Conservation (phyloP, 2,113 vertebrate species). For the Notarius lentiginosus region DNA sequence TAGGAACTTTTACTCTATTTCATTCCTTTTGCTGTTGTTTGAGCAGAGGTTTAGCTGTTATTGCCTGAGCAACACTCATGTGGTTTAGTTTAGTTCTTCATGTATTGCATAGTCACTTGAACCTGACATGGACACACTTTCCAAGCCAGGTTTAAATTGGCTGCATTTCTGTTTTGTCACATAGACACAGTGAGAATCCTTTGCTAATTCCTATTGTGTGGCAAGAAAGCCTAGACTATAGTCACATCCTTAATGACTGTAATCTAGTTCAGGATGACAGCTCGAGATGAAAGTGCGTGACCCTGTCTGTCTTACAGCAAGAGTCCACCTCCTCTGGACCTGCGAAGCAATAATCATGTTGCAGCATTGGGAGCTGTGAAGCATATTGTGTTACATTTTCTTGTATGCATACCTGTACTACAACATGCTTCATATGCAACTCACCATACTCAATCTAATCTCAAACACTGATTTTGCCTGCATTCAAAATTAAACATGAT, state of each 20-base stretch:
- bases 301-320: neutral
- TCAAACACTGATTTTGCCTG: neutral
- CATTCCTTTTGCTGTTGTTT: neutral
- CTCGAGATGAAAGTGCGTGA: constrained; percentile 24
- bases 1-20: neutral
- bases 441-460: neutral
- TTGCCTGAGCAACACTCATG: neutral
- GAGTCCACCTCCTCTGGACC: neutral
- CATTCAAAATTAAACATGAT: constrained; percentile 15
- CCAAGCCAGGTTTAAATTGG: constrained; percentile 25
- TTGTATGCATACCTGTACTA: neutral
- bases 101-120: neutral
- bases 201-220: constrained; percentile 25
- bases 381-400: neutral
- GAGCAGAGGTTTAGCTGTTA: neutral
- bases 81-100: neutral
- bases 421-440: neutral
- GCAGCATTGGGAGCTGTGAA: too few species aligned
- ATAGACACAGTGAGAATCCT: constrained; percentile 17
- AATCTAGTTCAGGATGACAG: constrained; percentile 28
- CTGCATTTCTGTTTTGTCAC: constrained; percentile 40
- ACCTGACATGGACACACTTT: constrained; percentile 11
- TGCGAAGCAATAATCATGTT: neutral
- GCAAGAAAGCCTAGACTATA: constrained; percentile 14
- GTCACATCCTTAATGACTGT: constrained; percentile 29